Percentiles rank a stretch among this genome's conserved stretches.
phyloP scores from a whole-genome alignment of 2,113 vertebrate species.

The Bostrychus sinensis region DNA sequence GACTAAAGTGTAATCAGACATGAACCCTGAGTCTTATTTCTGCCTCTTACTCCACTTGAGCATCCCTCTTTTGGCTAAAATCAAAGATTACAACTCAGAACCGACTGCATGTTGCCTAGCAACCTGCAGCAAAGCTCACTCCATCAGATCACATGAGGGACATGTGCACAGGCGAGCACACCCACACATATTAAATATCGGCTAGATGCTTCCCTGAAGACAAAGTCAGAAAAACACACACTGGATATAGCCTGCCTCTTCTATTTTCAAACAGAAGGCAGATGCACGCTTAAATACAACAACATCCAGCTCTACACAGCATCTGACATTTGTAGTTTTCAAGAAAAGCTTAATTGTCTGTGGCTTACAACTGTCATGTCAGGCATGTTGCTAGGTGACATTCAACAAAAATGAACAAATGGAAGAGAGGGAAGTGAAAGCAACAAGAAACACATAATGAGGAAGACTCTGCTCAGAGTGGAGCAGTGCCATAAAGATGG shows the following conservation, averaged over 20 bases:
- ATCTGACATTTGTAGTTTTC: constrained; percentile 2
- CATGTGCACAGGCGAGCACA: constrained; percentile 47
- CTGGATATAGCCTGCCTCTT: constrained; percentile 12
- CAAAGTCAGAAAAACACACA: constrained; percentile 26
- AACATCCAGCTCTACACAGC: neutral
- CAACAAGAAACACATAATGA: constrained; percentile 29
- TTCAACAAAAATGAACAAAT: constrained; percentile 11
- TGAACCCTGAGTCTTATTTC: constrained; percentile 47
- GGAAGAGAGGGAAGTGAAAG: constrained; percentile 3
- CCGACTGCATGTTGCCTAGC: constrained; percentile 77
- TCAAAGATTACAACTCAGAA: constrained; percentile 71
- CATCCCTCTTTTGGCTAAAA: constrained; percentile 63
- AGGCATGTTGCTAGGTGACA: constrained; percentile 54
- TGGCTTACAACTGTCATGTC: neutral
- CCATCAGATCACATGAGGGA: constrained; percentile 65
- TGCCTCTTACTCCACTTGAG: constrained; percentile 37
- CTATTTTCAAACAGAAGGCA: constrained; percentile 6
- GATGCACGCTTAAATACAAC: constrained; percentile 3
- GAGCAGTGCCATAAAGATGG: constrained; percentile 53
- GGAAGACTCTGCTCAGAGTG: constrained; percentile 31
- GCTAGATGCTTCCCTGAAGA: constrained; percentile 36
- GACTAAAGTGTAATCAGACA: too few species aligned
- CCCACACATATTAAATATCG: constrained; percentile 46
- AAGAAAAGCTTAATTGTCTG: constrained; percentile 5
- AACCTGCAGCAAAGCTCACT: constrained; percentile 75